Evolutionary conservation across 2,888 invertebrate genomes (phyloP).

Genomic region (Callyntrura sp.): DNA sequence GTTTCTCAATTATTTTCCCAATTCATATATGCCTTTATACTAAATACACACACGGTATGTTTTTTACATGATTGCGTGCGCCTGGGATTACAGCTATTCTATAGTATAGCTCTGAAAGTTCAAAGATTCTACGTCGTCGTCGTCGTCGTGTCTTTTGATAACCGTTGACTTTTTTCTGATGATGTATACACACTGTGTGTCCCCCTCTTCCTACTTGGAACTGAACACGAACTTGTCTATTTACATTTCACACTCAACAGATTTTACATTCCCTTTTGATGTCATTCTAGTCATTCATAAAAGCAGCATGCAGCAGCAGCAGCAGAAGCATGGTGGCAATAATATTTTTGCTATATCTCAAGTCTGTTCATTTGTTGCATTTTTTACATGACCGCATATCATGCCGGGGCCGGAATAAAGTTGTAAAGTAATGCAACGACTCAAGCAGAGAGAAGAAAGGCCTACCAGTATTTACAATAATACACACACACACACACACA

Average conservation of each 20-base stretch:
- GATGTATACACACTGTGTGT: too few relatives aligned
- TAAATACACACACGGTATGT: not conserved
- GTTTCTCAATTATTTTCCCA: not conserved
- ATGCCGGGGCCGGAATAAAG: not conserved
- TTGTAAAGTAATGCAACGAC: slow-evolving; percentile 48
- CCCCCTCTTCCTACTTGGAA: too few relatives aligned
- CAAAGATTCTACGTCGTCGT: not conserved
- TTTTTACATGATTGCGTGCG: not conserved
- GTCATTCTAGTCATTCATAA: not conserved
- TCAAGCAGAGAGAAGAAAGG: slow-evolving; percentile 38
- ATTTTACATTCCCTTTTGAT: not conserved
- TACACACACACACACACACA: slow-evolving; percentile 9
- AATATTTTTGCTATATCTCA: not conserved
- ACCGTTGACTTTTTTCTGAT: too few relatives aligned
- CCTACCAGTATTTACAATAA: not conserved
- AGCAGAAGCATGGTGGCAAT: not conserved
- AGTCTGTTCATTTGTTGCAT: not conserved
- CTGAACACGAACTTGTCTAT: too few relatives aligned
- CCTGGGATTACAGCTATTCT: not conserved
- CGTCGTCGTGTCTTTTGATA: not conserved
- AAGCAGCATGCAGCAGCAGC: not conserved
- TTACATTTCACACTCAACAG: too few relatives aligned
- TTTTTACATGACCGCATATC: not conserved
- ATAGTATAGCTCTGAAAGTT: not conserved
- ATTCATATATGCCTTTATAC: not conserved